Evolutionary conservation across 2,888 invertebrate genomes (phyloP), one percentile per base, ranked within the genome.

Genomic region (Hyposoter didymator): DNA sequence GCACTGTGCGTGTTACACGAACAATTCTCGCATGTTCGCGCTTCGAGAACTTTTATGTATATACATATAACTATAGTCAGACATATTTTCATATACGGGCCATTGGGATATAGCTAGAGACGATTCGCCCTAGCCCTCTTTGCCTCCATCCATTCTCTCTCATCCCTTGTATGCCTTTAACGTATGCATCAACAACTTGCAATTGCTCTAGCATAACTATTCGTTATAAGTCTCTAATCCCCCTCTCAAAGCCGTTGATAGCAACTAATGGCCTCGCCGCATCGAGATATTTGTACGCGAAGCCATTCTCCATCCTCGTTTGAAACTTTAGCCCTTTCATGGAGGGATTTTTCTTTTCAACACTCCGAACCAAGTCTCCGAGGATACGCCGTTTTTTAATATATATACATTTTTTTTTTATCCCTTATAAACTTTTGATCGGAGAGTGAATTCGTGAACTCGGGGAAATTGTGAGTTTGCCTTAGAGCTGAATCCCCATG

Each of bases 221-320:
- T 92, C 89, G 90, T 92, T 93, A 92, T 91, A 87, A 90, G 89
- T 90, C 88, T 90, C 90, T 93, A 92, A 93, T 91, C 92, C 91
- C 78, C 82, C 84, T 78, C 81, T 78, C 83, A 83, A 78, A 82
- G 86, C 88, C 89, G 88, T 82, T 88, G 87, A 85, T 90, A 88
- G 90, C 88, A 90, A 89, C 89, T 88, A 89, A 85, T 87, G 87
- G 87, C 75, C 82, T 86, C 81, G 74, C 88, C 80, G 76, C 67
- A 67, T 64, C 59, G 78, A 72, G 74, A 66, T 83, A 82, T 84
- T 84, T 82, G 78, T 75, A 39, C 43, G 75, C 78, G 79, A 85
- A 84, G 78, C 78, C 45, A 28, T 72, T 70, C 39, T 82, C 80
- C 73, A 73, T 64, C 43, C 84, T 75, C 66, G 78, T 79, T 81